Evolutionary conservation across 2,113 vertebrate species (phyloP).

Genomic region (Kobus ellipsiprymnus): DNA sequence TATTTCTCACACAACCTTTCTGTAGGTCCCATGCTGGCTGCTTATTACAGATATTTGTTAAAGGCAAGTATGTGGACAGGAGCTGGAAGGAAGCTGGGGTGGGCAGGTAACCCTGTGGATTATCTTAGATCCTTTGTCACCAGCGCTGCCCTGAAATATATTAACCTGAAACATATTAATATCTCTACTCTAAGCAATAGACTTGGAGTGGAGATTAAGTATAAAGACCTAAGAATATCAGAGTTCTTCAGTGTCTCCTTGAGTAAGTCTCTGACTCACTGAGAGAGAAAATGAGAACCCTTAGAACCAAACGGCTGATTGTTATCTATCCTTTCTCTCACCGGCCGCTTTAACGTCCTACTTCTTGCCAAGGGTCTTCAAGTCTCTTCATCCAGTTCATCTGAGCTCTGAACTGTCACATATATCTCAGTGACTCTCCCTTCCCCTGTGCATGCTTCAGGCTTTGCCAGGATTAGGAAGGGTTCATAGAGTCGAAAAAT

Average conservation of each 20-base stretch:
- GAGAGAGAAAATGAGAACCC: not conserved
- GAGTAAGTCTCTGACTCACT: not conserved
- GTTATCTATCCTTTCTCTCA: not conserved
- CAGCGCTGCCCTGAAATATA: not conserved
- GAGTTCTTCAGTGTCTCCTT: not conserved
- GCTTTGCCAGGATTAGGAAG: not conserved
- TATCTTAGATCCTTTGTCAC: not conserved
- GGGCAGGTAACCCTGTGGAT: not conserved
- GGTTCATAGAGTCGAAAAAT: not conserved
- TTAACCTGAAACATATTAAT: not conserved
- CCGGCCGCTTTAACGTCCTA: not conserved
- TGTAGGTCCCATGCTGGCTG: not conserved
- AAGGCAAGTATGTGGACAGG: not conserved
- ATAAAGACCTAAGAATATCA: not conserved
- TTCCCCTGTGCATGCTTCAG: fast-evolving
- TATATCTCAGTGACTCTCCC: not conserved
- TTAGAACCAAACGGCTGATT: fast-evolving
- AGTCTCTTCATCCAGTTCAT: not conserved
- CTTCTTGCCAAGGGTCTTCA: not conserved
- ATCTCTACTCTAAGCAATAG: not conserved
- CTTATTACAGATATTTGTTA: not conserved
- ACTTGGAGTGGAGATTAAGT: not conserved
- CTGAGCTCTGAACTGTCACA: not conserved
- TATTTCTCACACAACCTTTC: not conserved
- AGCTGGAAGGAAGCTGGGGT: not conserved